phyloP scores from a whole-genome alignment of 2,888 invertebrate genomes.

The Mesoligia furuncula region DNA sequence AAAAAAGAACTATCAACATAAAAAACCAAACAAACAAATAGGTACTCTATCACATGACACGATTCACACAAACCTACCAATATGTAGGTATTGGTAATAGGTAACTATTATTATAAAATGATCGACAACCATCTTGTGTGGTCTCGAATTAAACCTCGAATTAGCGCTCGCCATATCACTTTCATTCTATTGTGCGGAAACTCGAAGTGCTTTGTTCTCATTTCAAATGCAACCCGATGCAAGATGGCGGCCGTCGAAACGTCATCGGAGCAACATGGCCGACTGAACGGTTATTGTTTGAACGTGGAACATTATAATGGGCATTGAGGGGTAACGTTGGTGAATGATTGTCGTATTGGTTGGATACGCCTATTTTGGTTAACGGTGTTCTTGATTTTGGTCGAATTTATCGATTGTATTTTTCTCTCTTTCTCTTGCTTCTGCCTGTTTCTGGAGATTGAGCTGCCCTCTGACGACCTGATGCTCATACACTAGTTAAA shows the following conservation, averaged over 20 bases:
- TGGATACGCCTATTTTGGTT: slow-evolving; percentile 42
- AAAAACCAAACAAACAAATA: neutral
- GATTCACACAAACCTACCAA: slow-evolving; percentile 13
- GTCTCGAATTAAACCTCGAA: slow-evolving; percentile 63
- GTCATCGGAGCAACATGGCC: slow-evolving; percentile 67
- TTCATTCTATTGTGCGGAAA: slow-evolving; percentile 78
- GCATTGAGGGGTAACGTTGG: slow-evolving; percentile 57
- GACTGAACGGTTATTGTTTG: slow-evolving; percentile 79
- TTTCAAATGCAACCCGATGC: slow-evolving; percentile 81
- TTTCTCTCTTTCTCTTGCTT: neutral
- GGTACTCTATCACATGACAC: slow-evolving; percentile 8
- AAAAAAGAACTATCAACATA: slow-evolving; percentile 7
- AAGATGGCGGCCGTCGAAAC: slow-evolving; percentile 79
- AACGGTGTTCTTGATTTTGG: neutral
- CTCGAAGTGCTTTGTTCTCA: slow-evolving; percentile 82
- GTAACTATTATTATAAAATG: slow-evolving; percentile 15
- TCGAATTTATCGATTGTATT: neutral
- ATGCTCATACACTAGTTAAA: neutral
- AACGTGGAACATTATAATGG: slow-evolving; percentile 68
- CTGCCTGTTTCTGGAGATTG: neutral
- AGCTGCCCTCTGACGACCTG: neutral
- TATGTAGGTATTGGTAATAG: too few species aligned
- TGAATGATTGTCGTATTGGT: slow-evolving; percentile 51
- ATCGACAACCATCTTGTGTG: slow-evolving; percentile 57
- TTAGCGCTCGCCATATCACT: slow-evolving; percentile 65